phyloP scores from a whole-genome alignment of 2,113 vertebrate genomes.

The Podarcis muralis region DNA sequence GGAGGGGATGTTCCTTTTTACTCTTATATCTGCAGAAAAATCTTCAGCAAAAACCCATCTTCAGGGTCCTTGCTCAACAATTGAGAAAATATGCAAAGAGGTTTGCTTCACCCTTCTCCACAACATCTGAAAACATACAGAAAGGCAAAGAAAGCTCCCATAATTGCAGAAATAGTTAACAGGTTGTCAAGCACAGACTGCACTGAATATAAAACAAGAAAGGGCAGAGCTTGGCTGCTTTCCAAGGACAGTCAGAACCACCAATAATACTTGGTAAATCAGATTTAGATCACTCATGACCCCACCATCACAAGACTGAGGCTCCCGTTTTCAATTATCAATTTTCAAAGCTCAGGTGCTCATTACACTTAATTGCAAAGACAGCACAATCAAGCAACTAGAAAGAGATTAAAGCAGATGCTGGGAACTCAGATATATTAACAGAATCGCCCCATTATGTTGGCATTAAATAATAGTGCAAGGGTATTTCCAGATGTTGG shows the following conservation, averaged over 20 bases:
- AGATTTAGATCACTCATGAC: conserved; percentile 6
- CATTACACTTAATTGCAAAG: conserved; percentile 43
- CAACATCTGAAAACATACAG: neutral
- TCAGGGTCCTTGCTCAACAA: neutral
- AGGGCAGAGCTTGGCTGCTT: neutral
- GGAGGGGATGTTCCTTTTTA: neutral
- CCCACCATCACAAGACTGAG: neutral
- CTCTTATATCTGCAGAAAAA: neutral
- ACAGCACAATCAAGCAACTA: conserved; percentile 43
- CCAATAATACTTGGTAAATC: neutral
- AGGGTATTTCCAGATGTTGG: neutral
- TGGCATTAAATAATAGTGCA: neutral
- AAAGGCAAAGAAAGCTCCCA: neutral
- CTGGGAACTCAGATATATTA: conserved; percentile 57
- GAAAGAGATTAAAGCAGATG: conserved; percentile 50
- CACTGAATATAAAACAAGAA: neutral
- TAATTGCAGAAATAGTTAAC: neutral
- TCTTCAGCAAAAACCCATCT: neutral
- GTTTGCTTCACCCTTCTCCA: neutral
- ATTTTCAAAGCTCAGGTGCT: conserved; percentile 33
- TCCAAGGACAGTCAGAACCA: conserved; percentile 10
- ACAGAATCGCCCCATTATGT: conserved; percentile 35
- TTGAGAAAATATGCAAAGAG: neutral
- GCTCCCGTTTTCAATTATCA: neutral
- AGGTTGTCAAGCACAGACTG: neutral